Conservation (phyloP, 2,888 invertebrate genomes). For the Endomychus coccineus region DNA sequence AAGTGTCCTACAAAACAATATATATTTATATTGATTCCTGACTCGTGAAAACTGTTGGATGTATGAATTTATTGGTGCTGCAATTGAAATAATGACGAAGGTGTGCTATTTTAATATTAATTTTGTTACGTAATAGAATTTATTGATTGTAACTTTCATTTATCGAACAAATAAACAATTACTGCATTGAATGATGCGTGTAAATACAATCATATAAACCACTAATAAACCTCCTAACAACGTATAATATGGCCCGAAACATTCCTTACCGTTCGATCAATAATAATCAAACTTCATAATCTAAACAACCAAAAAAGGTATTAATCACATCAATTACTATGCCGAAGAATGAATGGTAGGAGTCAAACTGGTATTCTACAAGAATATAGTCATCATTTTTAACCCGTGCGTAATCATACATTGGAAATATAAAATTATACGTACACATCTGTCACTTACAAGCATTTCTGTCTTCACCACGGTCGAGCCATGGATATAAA, state of each 20-base stretch:
- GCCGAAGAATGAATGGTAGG: conserved; percentile 20
- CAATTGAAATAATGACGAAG: too few relatives aligned
- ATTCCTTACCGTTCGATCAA: conserved; percentile 26
- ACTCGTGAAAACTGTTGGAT: too few relatives aligned
- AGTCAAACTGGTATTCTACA: conserved; percentile 26
- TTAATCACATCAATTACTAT: conserved; percentile 33
- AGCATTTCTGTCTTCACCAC: conserved; percentile 40
- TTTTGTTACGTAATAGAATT: too few relatives aligned
- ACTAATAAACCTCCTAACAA: not conserved
- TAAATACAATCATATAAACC: too few relatives aligned
- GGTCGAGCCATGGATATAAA: conserved; percentile 38
- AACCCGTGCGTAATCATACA: conserved; percentile 37
- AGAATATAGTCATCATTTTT: conserved; percentile 42
- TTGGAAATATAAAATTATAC: conserved; percentile 39
- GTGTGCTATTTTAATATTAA: too few relatives aligned
- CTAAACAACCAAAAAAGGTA: conserved; percentile 30
- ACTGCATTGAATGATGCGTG: too few relatives aligned
- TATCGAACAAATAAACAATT: too few relatives aligned
- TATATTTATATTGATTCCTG: too few relatives aligned
- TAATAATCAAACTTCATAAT: conserved; percentile 26
- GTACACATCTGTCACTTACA: conserved; percentile 40
- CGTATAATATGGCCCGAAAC: not conserved
- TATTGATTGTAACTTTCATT: too few relatives aligned
- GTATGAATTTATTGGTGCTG: too few relatives aligned
- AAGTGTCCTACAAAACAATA: too few relatives aligned